phyloP scores from a whole-genome alignment of 2,113 vertebrate species.

The Jacana jacana region DNA sequence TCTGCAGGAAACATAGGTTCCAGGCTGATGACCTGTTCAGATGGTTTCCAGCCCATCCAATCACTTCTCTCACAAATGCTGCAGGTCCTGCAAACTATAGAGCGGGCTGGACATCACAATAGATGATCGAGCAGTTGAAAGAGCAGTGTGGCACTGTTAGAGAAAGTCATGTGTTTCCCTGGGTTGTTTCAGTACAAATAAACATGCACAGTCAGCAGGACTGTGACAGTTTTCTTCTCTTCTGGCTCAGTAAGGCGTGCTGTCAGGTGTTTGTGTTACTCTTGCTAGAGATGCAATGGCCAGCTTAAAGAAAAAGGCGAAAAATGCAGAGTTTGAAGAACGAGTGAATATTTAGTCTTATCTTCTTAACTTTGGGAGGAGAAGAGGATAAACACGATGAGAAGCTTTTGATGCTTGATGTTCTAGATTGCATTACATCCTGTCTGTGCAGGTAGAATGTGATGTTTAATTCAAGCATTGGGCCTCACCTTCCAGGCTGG shows the following conservation, averaged over 20 bases:
- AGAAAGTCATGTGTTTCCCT: conserved; percentile 29
- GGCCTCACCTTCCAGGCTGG: not conserved
- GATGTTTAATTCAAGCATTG: not conserved
- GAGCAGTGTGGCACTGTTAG: not conserved
- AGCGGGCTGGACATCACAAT: conserved; percentile 5
- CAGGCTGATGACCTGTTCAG: conserved; percentile 18
- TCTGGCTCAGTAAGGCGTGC: not conserved
- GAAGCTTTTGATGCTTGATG: not conserved
- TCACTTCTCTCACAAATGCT: conserved; percentile 21
- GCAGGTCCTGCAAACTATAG: not conserved
- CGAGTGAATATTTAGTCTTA: not conserved
- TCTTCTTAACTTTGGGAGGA: not conserved
- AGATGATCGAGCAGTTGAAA: conserved; percentile 34
- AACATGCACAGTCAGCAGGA: conserved; percentile 35
- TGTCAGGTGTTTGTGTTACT: not conserved
- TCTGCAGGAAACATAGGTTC: not conserved
- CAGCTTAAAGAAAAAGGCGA: not conserved
- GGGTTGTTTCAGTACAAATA: conserved; percentile 17
- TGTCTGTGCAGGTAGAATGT: not conserved
- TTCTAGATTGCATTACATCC: not conserved
- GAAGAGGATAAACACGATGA: not conserved
- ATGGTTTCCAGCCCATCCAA: conserved; percentile 20
- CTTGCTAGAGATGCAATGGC: not conserved
- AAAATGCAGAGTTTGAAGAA: not conserved
- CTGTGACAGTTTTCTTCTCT: not conserved